Percentiles rank a stretch among this genome's conserved stretches.
These are phyloP conservation scores for Platorchestia sp. DNA, from an alignment of 1,140 invertebrate genomes.

Conservation along the genomic window DNA sequence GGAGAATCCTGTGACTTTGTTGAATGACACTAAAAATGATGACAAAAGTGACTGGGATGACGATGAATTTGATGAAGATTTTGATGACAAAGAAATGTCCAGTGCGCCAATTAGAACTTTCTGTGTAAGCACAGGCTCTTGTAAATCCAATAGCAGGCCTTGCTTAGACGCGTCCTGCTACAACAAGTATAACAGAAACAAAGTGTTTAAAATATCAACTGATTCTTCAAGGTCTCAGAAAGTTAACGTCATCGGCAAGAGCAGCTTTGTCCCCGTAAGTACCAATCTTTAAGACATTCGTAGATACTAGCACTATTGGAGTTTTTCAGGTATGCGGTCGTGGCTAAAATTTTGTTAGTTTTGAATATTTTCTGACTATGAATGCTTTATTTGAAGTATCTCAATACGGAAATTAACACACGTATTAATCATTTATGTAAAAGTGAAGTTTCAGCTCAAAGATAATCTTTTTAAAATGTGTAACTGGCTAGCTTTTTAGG, in stretches of 20 bases:
- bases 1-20: neutral
- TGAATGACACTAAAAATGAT: constrained; percentile 11
- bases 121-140: constrained; percentile 37
- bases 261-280: constrained; percentile 49
- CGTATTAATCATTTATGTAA: no score
- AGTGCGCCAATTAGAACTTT: constrained; percentile 45
- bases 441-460: no score
- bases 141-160: constrained; percentile 17
- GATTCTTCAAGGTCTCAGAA: constrained; percentile 45
- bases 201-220: constrained; percentile 6
- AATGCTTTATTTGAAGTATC: no score
- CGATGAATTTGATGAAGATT: constrained; percentile 34
- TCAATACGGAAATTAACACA: no score
- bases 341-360: no score
- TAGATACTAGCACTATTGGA: no score
- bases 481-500: no score
- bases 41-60: constrained; percentile 42
- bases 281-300: neutral
- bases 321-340: no score
- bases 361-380: no score
- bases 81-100: neutral
- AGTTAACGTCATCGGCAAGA: constrained; percentile 42
- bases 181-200: constrained; percentile 34
- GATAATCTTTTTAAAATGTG: no score
- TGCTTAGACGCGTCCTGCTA: constrained; percentile 27